Conservation (phyloP, 1,140 invertebrate genomes). For the Subanguina moxae region DNA sequence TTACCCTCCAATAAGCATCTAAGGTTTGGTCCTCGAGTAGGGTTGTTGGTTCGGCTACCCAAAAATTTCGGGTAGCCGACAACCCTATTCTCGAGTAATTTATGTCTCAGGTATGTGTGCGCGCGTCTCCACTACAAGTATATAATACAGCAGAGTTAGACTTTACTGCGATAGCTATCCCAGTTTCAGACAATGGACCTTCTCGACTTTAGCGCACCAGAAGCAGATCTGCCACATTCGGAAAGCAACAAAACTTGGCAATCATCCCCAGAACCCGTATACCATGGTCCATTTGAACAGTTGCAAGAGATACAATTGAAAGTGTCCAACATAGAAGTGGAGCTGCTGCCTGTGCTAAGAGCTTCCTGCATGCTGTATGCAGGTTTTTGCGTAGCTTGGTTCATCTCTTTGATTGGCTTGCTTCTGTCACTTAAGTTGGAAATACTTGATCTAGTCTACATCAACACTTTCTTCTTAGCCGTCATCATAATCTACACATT, state of each 20-base stretch:
- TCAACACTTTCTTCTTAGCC: slow-evolving; percentile 48
- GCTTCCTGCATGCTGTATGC: slow-evolving; percentile 50
- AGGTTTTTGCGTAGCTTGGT: slow-evolving; percentile 44
- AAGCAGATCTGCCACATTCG: too few relatives aligned
- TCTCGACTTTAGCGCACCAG: too few relatives aligned
- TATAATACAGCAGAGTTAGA: too few relatives aligned
- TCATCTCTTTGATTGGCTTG: slow-evolving; percentile 45
- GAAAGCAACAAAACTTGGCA: not conserved
- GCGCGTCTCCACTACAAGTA: too few relatives aligned
- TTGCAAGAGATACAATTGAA: slow-evolving; percentile 25
- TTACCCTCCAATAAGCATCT: too few relatives aligned
- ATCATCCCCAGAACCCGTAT: not conserved
- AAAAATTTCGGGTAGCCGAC: too few relatives aligned
- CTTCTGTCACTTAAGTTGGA: slow-evolving; percentile 50
- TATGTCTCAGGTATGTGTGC: too few relatives aligned
- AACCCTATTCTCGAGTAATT: too few relatives aligned
- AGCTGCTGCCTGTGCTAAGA: slow-evolving; percentile 47
- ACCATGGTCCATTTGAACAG: slow-evolving; percentile 40
- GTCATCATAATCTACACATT: slow-evolving; percentile 43
- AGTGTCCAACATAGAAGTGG: slow-evolving; percentile 40
- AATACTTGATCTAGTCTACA: slow-evolving; percentile 52
- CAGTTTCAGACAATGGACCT: too few relatives aligned
- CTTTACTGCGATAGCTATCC: too few relatives aligned
- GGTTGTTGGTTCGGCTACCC: too few relatives aligned
- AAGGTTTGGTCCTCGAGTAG: too few relatives aligned